Evolutionary conservation across 2,113 vertebrate species (phyloP).

Genomic region (Probosciger aterrimus): DNA sequence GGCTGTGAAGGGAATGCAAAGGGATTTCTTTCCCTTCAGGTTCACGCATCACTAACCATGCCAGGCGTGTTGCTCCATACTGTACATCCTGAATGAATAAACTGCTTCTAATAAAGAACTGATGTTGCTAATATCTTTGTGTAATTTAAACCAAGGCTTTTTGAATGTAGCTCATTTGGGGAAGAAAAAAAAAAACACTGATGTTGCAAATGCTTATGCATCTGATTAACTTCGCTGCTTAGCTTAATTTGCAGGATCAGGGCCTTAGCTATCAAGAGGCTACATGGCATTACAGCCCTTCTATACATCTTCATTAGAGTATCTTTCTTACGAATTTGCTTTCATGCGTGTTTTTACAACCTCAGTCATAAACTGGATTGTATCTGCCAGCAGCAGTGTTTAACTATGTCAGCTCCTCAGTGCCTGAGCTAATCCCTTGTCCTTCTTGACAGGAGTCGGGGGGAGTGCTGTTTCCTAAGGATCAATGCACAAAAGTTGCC

Average conservation of each 20-base stretch:
- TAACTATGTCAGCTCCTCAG: constrained; percentile 50
- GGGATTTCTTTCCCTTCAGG: constrained; percentile 51
- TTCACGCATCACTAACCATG: constrained; percentile 68
- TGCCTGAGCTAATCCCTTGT: constrained; percentile 40
- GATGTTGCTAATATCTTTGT: constrained; percentile 34
- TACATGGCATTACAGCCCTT: constrained; percentile 52
- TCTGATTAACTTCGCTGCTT: constrained; percentile 54
- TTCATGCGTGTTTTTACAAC: constrained; percentile 38
- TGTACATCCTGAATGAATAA: constrained; percentile 59
- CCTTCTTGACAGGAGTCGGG: neutral
- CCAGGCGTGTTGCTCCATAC: constrained; percentile 44
- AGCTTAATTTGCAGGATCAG: constrained; percentile 68
- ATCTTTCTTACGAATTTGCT: constrained; percentile 49
- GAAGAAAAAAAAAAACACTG: constrained; percentile 25
- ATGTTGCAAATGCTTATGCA: constrained; percentile 63
- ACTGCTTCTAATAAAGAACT: constrained; percentile 34
- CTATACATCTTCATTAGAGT: constrained; percentile 65
- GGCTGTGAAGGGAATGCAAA: constrained; percentile 69
- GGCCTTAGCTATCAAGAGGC: constrained; percentile 66
- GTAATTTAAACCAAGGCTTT: constrained; percentile 63
- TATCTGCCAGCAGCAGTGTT: constrained; percentile 49
- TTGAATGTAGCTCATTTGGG: constrained; percentile 59
- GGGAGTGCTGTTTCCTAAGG: constrained; percentile 3
- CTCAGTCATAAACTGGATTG: constrained; percentile 35
- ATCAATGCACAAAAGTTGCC: neutral